Evolutionary conservation across 2,888 invertebrate genomes (phyloP), one percentile per base, ranked within the genome.

Genomic region (Hypercompe scribonia): DNA sequence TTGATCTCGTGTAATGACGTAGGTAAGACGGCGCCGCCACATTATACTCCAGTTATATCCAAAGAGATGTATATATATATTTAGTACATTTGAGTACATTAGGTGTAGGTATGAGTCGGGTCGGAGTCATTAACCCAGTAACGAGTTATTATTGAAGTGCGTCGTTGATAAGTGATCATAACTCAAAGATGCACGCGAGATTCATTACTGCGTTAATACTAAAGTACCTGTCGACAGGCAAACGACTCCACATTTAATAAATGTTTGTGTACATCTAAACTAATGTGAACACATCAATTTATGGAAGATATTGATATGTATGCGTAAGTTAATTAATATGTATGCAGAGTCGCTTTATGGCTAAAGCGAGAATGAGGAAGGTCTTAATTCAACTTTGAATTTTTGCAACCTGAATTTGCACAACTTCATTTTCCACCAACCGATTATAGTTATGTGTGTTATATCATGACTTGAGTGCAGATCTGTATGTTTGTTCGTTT

Each of bases 81-180:
- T 36, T 28, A n/a, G 39, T 64, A 63, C 34, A 61, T 36, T 34
- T 34, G 7, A 31, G 33, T 42, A 71, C 54, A 63, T 18, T 61
- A 36, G 13, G n/a, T 24, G 61, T 54, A 7, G 46, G 68, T 64
- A 65, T 8, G 34, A 28, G 70, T 50, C 31, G 34, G 18, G 65
- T 39, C 28, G 70, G 36, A 74, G 73, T 78, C 78, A 72, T 78
- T 75, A 65, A 81, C 76, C 72, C 74, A 66, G 61, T 68, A 69
- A 72, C 61, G 75, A 75, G 69, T 64, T 70, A 71, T 74, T 75
- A 76, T 78, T 76, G 72, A 70, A 72, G 74, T 73, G 75, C 72
- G 76, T 70, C 76, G 71, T 31, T 72, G 65, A 58, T 70, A 76
- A 54, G 73, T 80, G 76, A 73, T 70, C 63, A 15, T 70, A 64